phyloP scores from a whole-genome alignment of 2,797 vertebrate genomes.

The Dipus sagitta region DNA sequence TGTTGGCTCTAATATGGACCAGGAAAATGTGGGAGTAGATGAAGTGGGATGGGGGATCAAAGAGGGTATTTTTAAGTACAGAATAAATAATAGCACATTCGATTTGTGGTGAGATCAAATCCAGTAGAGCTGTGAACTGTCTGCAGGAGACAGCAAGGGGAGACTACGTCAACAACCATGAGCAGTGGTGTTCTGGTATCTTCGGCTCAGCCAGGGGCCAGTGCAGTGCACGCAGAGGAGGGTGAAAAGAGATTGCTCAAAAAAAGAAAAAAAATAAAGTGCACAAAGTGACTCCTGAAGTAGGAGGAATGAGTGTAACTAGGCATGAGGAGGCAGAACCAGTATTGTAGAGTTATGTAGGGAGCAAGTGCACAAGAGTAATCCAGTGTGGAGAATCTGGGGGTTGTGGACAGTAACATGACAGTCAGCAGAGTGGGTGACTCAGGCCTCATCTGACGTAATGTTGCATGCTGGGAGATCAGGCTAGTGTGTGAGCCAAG shows the following conservation, averaged over 20 bases:
- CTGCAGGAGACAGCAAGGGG: neutral
- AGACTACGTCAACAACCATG: neutral
- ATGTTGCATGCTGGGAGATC: neutral
- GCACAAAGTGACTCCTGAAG: neutral
- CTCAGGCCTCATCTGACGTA: too few species aligned
- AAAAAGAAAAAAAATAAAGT: too few species aligned
- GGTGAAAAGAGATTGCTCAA: neutral
- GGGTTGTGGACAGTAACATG: neutral
- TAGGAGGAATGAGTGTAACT: too few species aligned
- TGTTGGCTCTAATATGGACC: neutral
- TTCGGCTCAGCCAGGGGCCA: neutral
- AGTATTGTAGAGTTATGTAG: neutral
- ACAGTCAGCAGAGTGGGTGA: neutral
- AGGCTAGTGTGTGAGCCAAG: neutral
- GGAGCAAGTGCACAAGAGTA: neutral
- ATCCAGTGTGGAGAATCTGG: neutral
- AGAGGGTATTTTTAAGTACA: neutral
- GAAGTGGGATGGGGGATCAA: neutral
- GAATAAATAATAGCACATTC: neutral
- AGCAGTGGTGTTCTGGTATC: neutral
- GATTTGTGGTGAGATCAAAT: neutral
- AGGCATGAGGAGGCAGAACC: neutral
- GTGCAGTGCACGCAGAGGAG: neutral
- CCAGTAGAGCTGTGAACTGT: neutral
- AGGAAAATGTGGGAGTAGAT: neutral